Evolutionary conservation across 2,797 vertebrate genomes (phyloP).

Genomic region (Cephalopachus bancanus): DNA sequence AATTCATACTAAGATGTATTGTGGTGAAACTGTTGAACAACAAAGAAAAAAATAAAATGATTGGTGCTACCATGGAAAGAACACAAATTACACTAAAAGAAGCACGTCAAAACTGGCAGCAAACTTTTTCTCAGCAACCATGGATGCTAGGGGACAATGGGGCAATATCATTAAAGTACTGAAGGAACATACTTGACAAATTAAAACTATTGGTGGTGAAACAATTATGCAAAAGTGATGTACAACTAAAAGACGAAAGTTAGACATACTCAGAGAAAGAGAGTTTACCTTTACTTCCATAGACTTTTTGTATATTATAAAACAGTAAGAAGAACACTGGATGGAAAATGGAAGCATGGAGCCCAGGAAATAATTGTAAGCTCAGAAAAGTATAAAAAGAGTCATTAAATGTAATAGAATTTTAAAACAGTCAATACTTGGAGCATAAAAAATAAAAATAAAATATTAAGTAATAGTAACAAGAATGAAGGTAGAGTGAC

Average conservation of each 20-base stretch:
- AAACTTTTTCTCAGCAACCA: background rate
- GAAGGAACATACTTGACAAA: background rate
- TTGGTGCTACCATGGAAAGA: background rate
- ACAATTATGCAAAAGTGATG: background rate
- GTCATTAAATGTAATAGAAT: background rate
- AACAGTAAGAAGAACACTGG: background rate
- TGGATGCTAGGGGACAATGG: background rate
- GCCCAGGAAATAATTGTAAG: background rate
- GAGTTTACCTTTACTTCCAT: background rate
- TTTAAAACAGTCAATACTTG: background rate
- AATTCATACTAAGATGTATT: conserved; percentile 36
- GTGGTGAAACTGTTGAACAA: background rate
- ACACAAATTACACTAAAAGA: background rate
- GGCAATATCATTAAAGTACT: background rate
- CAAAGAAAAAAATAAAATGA: conserved; percentile 30
- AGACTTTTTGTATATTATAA: background rate
- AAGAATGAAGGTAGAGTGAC: background rate
- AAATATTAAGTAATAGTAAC: background rate
- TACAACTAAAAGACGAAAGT: conserved; percentile 34
- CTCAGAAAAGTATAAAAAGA: conserved; percentile 9
- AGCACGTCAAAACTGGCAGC: background rate
- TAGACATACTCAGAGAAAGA: background rate
- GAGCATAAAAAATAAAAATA: background rate
- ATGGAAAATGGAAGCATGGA: background rate
- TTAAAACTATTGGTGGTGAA: background rate